Conservation (phyloP, 2,888 invertebrate genomes). For the Oconnorella tubifera region DNA sequence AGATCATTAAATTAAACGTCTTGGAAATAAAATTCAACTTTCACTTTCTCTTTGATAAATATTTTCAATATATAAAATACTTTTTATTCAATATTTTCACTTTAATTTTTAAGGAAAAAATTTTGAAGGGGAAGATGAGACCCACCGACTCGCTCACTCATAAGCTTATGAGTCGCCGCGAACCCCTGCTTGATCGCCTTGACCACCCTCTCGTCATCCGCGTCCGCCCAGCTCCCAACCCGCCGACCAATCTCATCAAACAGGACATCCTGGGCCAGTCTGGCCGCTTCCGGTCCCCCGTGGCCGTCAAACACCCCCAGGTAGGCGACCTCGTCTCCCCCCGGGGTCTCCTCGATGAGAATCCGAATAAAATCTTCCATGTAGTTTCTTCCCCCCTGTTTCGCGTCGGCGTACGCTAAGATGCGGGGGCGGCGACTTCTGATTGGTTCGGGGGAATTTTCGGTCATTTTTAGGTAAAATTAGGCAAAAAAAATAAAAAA, state of each 20-base stretch:
- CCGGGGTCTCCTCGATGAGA: background rate
- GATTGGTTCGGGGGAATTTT: no score
- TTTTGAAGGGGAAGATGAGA: no score
- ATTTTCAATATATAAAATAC: no score
- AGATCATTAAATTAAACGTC: no score
- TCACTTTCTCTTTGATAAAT: no score
- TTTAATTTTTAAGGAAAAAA: no score
- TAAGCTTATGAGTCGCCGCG: conserved; percentile 89
- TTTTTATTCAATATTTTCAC: no score
- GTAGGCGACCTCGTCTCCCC: conserved; percentile 69
- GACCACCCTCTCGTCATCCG: conserved; percentile 82
- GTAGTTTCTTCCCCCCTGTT: conserved; percentile 95
- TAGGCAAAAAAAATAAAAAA: no score
- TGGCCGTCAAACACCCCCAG: conserved; percentile 95
- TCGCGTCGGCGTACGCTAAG: conserved; percentile 84
- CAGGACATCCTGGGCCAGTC: conserved; percentile 83
- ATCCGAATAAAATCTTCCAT: conserved; percentile 91
- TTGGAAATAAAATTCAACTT: no score
- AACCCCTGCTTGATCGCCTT: conserved; percentile 93
- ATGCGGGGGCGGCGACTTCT: no score
- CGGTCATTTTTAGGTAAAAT: no score
- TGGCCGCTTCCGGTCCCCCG: conserved; percentile 90
- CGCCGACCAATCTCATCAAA: conserved; percentile 83
- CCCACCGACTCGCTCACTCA: conserved; percentile 96
- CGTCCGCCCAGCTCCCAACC: conserved; percentile 69